Base-by-base conservation (phyloP, 2,113 vertebrate species). In the Pseudopodoces humilis region DNA sequence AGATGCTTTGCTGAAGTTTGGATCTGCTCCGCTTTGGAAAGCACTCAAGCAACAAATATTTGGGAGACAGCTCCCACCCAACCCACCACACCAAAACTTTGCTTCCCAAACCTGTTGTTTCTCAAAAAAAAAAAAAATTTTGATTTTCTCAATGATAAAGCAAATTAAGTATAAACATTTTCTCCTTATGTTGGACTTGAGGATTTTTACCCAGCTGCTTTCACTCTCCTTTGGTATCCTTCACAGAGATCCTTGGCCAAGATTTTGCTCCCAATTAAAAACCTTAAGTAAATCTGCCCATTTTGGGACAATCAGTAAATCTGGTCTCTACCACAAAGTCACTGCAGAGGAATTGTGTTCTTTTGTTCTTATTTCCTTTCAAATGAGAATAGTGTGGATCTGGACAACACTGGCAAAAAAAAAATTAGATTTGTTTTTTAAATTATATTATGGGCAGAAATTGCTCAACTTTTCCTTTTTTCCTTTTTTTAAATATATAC, bases 121-220 rank as follows among this genome's bases (percentile, higher is more conserved):
- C 74, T 60, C 27, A 4, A 21, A 63, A 53, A 47, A 39, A 31
- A 15, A 69, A 9, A 70, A 33, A 24, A 14, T 16, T 25, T 43
- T 28, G 2, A 68, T 58, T 72, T 77, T 37, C 33, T 79, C 1
- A 0, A 39, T 11, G 22, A 71, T 35, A 56, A 82, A 63, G 37
- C 75, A 75, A 39, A 82, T 67, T 9, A 78, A 77, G 28, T 22
- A 74, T 41, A 55, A 68, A 86, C 21, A 18, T 30, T 60, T 47
- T 35, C 58, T 65, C 37, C 41, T 65, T 59, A n/a, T 24, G 43
- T 41, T 41, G 59, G 47, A 74, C 0, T 0, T 2, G 14, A 72
- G 44, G 12, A 17, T 37, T 91, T 88, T 78, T 35, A 65, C 22
- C 56, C 77, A 70, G 39, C 9, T 22, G 33, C 28, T 82, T 78